Base-by-base conservation (phyloP, 2,797 vertebrate genomes). In the Carduelis carduelis region DNA sequence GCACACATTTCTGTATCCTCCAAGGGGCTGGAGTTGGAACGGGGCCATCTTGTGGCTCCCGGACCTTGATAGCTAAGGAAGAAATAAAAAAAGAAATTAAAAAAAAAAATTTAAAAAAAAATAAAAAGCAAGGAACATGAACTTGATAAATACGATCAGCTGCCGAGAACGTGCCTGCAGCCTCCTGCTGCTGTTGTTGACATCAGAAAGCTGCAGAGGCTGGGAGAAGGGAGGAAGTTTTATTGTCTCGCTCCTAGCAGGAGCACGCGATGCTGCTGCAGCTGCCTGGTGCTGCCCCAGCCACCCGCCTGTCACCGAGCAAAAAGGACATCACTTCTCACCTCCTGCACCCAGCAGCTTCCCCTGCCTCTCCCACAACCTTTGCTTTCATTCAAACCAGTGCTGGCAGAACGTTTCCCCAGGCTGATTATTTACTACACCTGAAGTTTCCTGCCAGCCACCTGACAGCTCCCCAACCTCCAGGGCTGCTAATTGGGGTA, bases 151-250 rank as follows among this genome's bases (percentile, higher is more conserved):
- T 95, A 84, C 0, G 64, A 96, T 96, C 95, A 89, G 96, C 96
- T 95, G 96, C 94, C 34, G 49, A 91, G 96, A 96, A 96, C 89
- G 93, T 95, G 96, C 94, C 95, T 91, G 94, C 37, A 87, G 82
- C 91, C 96, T 82, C 91, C 96, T 50, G 95, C 94, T 95, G 96
- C 94, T 97, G 89, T 20, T 96, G 96, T 92, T 96, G 96, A 95
- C 94, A 96, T 47, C 94, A 90, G 93, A 95, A 90, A 79, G 80
- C 91, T 90, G 89, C 16, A 0, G 87, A 89, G 93, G 68, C 68
- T n/a, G 83, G 92, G 89, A 91, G 94, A 93, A 0, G 0, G 17
- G 14, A 97, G 93, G 87, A 95, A 95, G 91, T 79, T 95, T 96
- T 72, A 84, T 90, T 95, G 95, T 94, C 88, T 85, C 0, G 0